A percentile compares a stretch with the other conserved stretches of the same genome.
Evolutionary conservation across 2,888 invertebrate species (phyloP).

Genomic region (Trilocha varians): DNA sequence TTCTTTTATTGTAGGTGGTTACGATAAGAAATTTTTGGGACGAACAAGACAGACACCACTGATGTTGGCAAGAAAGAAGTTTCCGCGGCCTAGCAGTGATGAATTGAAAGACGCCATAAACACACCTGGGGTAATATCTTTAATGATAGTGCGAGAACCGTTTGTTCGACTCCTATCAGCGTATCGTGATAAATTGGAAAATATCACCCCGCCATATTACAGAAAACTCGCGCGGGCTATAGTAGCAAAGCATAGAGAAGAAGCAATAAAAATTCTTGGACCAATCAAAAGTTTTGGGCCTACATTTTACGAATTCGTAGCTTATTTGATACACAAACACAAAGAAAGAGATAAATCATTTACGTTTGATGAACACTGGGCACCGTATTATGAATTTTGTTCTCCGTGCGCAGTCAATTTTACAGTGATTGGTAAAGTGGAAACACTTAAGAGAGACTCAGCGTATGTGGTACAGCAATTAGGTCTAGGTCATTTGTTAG

Average conservation of each 20-base stretch:
- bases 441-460: constrained; percentile 74
- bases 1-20: constrained; percentile 61
- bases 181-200: constrained; percentile 82
- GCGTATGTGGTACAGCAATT: constrained; percentile 74
- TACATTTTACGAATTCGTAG: constrained; percentile 81
- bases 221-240: constrained; percentile 78
- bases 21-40: constrained; percentile 73
- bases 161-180: constrained; percentile 82
- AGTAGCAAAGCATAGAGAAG: constrained; percentile 72
- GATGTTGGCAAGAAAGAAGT: constrained; percentile 78
- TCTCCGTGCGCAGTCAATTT: constrained; percentile 78
- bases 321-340: constrained; percentile 77
- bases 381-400: constrained; percentile 76
- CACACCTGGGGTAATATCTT: constrained; percentile 75
- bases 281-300: constrained; percentile 64
- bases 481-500: constrained; percentile 68
- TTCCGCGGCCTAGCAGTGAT: constrained; percentile 77
- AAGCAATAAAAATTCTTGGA: constrained; percentile 38
- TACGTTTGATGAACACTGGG: constrained; percentile 77
- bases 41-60: constrained; percentile 76
- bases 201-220: constrained; percentile 78
- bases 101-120: constrained; percentile 74
- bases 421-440: constrained; percentile 76
- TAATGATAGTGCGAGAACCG: constrained; percentile 81
- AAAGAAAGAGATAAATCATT: constrained; percentile 53